phyloP scores from a whole-genome alignment of 2,113 vertebrate genomes.

The Eudyptes chrysolophus region DNA sequence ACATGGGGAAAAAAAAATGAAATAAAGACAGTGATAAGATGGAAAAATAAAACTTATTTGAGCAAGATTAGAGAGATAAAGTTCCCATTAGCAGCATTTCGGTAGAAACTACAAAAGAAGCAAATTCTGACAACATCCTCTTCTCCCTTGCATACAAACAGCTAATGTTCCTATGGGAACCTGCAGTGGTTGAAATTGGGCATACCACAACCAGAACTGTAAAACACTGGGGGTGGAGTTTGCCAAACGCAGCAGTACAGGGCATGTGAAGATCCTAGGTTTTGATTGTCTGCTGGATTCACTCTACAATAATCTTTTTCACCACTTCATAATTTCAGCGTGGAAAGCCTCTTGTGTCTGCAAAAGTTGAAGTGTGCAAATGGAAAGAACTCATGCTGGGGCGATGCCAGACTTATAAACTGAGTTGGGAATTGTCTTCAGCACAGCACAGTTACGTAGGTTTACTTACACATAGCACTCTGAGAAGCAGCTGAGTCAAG shows the following conservation, averaged over 20 bases:
- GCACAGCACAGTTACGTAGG: background rate
- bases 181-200: background rate
- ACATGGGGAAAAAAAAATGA: background rate
- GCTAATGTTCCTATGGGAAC: background rate
- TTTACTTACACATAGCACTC: background rate
- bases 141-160: background rate
- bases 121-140: background rate
- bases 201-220: background rate
- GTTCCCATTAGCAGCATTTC: background rate
- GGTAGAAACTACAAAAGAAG: background rate
- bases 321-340: background rate
- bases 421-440: background rate
- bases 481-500: background rate
- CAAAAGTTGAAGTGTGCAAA: background rate
- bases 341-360: background rate
- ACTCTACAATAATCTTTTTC: background rate
- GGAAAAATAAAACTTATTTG: background rate
- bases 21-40: background rate
- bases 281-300: background rate
- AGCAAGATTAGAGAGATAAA: background rate
- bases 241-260: background rate
- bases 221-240: background rate
- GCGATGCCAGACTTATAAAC: background rate
- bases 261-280: background rate
- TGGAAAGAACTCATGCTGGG: background rate